These are phyloP conservation scores for Seriola rivoliana DNA, from an alignment of 2,113 vertebrate genomes.

Conservation along the genomic window DNA sequence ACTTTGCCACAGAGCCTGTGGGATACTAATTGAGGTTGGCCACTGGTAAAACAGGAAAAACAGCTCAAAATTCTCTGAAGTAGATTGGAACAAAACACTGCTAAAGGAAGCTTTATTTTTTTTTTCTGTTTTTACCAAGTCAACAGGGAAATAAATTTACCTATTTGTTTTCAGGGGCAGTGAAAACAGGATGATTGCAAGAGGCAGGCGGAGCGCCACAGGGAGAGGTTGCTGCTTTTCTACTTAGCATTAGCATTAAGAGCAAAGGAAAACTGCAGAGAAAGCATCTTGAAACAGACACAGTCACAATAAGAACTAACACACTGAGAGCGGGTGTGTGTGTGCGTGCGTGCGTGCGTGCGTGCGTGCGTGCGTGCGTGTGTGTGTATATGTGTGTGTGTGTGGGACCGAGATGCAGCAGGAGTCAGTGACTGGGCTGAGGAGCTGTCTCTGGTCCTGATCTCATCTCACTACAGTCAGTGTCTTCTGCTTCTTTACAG, in stretches of 20 bases:
- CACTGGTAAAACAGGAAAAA: slow-evolving; percentile 26
- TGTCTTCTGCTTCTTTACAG: too few relatives aligned
- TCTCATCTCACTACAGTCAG: not conserved
- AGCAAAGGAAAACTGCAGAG: slow-evolving; percentile 5
- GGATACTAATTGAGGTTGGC: slow-evolving; percentile 74
- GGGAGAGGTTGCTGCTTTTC: slow-evolving; percentile 29
- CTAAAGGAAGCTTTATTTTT: slow-evolving; percentile 25
- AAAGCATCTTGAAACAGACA: slow-evolving; percentile 26
- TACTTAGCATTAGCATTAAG: slow-evolving; percentile 38
- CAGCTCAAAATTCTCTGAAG: not conserved
- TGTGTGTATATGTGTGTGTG: too few relatives aligned
- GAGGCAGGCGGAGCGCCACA: slow-evolving; percentile 15
- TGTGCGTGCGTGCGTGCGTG: not conserved
- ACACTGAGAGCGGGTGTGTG: not conserved
- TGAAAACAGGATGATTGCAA: slow-evolving; percentile 46
- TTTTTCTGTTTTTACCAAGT: slow-evolving; percentile 9
- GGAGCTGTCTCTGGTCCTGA: slow-evolving; percentile 4
- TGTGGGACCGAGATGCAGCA: too few relatives aligned
- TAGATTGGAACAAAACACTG: slow-evolving; percentile 28
- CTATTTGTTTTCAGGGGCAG: slow-evolving; percentile 32
- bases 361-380: too few relatives aligned
- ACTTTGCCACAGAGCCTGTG: slow-evolving; percentile 67
- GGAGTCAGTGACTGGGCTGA: too few relatives aligned
- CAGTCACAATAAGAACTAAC: not conserved
- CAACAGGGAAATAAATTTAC: slow-evolving; percentile 43